A percentile compares a stretch with the other conserved stretches of the same genome.
Conservation (phyloP, 2,113 vertebrate genomes). For the Peromyscus californicus region DNA sequence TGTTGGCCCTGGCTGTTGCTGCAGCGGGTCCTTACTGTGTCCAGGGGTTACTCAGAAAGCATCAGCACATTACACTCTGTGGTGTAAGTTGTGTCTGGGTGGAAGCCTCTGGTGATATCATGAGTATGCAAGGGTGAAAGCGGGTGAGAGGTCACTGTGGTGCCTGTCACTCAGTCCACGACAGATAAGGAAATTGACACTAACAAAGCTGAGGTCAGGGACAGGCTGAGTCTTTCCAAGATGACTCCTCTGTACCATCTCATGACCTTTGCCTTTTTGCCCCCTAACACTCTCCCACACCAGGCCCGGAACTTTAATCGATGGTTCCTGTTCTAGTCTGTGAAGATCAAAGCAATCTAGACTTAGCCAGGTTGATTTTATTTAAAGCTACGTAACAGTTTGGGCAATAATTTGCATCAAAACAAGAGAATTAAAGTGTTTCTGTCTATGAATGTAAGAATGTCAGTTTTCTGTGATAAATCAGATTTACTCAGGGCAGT, state of each 20-base stretch:
- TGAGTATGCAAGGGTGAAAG: background rate
- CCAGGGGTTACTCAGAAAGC: background rate
- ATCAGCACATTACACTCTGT: background rate
- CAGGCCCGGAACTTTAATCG: background rate
- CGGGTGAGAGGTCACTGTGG: background rate
- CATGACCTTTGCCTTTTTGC: background rate
- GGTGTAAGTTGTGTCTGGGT: background rate
- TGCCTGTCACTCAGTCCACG: background rate
- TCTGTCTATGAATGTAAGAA: background rate
- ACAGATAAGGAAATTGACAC: background rate
- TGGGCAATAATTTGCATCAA: conserved; percentile 12
- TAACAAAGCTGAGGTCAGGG: background rate
- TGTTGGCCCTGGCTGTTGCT: background rate
- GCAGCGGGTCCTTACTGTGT: background rate
- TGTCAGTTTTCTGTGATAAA: background rate
- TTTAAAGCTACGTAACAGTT: background rate
- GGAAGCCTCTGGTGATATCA: background rate
- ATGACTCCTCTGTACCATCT: too few species aligned
- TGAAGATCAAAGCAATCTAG: conserved; percentile 25
- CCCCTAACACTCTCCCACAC: too few species aligned
- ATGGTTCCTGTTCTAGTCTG: background rate
- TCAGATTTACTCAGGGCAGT: background rate
- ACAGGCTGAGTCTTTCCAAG: background rate
- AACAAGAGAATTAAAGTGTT: background rate
- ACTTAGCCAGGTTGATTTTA: background rate